Evolutionary conservation across 1,140 invertebrate species (phyloP), one percentile per base, ranked within the genome.

Genomic region (Drosophila pruinosa): DNA sequence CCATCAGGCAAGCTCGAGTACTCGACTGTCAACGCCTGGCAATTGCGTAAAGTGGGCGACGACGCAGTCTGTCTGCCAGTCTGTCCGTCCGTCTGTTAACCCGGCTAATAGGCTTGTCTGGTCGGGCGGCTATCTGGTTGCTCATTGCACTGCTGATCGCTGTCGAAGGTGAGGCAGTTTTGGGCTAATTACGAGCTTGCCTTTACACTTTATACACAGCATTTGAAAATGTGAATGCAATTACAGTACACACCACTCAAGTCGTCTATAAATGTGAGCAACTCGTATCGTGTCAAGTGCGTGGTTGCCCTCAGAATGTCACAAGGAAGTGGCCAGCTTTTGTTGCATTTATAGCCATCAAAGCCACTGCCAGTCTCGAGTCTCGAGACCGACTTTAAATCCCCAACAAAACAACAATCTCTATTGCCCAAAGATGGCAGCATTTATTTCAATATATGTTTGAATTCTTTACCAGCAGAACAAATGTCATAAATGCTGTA

Each of bases 221-320:
- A 65, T 26, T 59, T 53, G 47, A 41, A 53, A 59, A n/a, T 59
- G 47, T 38, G 22, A 63, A 12, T 63, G 59, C 43, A 48, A 24
- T 38, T 41, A 59, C n/a, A n/a, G n/a, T n/a, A n/a, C n/a, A n/a
- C n/a, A n/a, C n/a, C n/a, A n/a, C n/a, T 34, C n/a, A 34, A 54
- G n/a, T 54, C n/a, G 21, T 6, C 10, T 12, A n/a, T 6, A 12
- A 34, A 28, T 21, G 8, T 17, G 39, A 10, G 4, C 10, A 8
- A 10, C 39, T 21, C 41, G 65, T 69, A 57, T 69, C 57, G 65
- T 69, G 65, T 69, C 57, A 69, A 62, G 65, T 69, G 56, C 56
- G 45, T 68, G 47, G 56, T 43, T 62, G 47, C 31, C 15, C 39
- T 43, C 39, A 54, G 58, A 53, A 28, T 57, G 28, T 21, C 48